phyloP scores from a whole-genome alignment of 2,888 invertebrate species.

The Andrena dorsata region DNA sequence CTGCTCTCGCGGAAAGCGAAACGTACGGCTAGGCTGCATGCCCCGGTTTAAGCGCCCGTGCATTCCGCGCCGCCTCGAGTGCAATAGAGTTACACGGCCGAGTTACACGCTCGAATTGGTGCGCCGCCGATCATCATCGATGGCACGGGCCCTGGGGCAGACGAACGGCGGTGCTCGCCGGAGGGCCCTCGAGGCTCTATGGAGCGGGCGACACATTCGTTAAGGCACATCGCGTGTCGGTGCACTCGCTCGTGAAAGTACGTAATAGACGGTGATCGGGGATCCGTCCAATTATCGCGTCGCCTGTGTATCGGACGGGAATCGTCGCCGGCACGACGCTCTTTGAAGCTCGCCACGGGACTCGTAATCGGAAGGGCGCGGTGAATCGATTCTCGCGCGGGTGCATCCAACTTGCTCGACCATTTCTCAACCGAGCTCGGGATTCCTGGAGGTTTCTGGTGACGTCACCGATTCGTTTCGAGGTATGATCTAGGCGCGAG shows the following conservation, averaged over 20 bases:
- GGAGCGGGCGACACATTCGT: slow-evolving; percentile 39
- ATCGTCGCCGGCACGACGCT: slow-evolving; percentile 21
- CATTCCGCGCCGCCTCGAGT: slow-evolving; percentile 15
- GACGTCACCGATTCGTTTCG: no score
- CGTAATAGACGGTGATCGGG: slow-evolving; percentile 50
- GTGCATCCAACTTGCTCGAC: background rate
- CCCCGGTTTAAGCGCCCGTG: background rate
- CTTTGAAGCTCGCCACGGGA: background rate
- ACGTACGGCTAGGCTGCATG: background rate
- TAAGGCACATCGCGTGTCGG: slow-evolving; percentile 51
- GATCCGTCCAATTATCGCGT: slow-evolving; percentile 54
- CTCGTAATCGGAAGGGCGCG: background rate
- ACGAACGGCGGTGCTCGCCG: background rate
- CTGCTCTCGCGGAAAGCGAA: background rate
- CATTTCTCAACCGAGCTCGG: background rate
- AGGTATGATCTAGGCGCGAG: background rate
- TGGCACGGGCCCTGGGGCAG: background rate
- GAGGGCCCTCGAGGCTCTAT: slow-evolving; percentile 45
- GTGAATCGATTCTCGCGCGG: background rate
- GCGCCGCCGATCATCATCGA: slow-evolving; percentile 22
- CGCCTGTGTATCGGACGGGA: slow-evolving; percentile 34
- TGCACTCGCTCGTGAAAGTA: slow-evolving; percentile 52
- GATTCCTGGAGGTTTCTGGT: background rate
- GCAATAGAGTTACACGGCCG: slow-evolving; percentile 25
- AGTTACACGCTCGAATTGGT: slow-evolving; percentile 21